Conservation (phyloP, 1,140 invertebrate genomes). For the Chlorops oryzae region DNA sequence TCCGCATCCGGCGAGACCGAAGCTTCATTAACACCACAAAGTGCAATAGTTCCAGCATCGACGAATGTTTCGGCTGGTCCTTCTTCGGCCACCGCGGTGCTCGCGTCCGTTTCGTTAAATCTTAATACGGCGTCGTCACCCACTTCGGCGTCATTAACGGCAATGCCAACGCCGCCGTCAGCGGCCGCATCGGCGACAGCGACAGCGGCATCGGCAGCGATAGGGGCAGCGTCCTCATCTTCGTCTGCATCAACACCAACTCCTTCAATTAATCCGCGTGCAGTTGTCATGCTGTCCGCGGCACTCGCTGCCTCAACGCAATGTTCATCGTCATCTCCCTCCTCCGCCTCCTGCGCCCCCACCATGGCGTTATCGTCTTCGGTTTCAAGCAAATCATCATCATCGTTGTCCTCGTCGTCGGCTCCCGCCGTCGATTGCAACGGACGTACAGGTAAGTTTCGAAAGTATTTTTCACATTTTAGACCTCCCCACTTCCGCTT, state of each 20-base stretch:
- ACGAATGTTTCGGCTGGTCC: no score
- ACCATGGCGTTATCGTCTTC: constrained; percentile 21
- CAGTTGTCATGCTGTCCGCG: neutral
- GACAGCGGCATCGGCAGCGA: neutral
- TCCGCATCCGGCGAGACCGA: no score
- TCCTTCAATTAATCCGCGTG: constrained; percentile 32
- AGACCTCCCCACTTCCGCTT: no score
- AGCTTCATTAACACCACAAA: constrained; percentile 10
- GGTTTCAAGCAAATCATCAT: constrained; percentile 20
- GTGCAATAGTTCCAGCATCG: no score
- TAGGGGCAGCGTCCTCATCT: constrained; percentile 19
- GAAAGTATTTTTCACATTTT: neutral
- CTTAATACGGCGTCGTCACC: no score
- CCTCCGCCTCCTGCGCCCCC: constrained; percentile 29
- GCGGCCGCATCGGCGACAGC: constrained; percentile 20
- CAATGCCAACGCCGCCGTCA: no score
- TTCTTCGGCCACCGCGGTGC: no score
- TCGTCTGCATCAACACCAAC: constrained; percentile 23
- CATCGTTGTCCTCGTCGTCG: constrained; percentile 19
- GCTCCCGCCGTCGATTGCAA: constrained; percentile 33
- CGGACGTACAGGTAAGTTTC: constrained; percentile 46
- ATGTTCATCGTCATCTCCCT: constrained; percentile 35
- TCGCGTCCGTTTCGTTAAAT: constrained; percentile 1
- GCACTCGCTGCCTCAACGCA: no score
- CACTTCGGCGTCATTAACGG: no score